Conservation (phyloP, 2,888 invertebrate species). For the Lottia gigantea region DNA sequence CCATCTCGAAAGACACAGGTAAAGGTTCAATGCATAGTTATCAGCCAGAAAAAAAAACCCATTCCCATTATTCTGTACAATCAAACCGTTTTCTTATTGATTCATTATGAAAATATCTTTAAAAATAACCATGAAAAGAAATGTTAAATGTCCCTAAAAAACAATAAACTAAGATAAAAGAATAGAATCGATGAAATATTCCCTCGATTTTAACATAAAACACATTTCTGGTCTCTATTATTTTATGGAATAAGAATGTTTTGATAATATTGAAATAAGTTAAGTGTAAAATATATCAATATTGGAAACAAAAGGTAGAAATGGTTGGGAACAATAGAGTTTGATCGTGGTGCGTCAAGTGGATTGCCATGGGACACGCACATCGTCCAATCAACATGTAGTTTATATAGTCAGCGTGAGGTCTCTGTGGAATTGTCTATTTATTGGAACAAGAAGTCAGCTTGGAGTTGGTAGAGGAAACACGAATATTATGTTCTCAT, state of each 20-base stretch:
- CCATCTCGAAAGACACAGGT: too few relatives aligned
- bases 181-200: background rate
- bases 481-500: background rate
- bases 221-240: too few relatives aligned
- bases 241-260: too few relatives aligned
- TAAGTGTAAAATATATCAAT: background rate
- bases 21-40: too few relatives aligned
- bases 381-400: background rate
- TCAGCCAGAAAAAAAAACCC: too few relatives aligned
- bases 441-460: background rate
- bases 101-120: too few relatives aligned
- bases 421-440: background rate
- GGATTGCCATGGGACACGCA: conserved; percentile 5
- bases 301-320: background rate
- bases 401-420: background rate
- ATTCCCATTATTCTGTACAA: too few relatives aligned
- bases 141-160: too few relatives aligned
- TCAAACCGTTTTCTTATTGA: too few relatives aligned
- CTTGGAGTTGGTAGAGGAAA: background rate
- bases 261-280: background rate
- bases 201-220: background rate
- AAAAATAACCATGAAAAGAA: too few relatives aligned
- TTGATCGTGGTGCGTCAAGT: conserved; percentile 4
- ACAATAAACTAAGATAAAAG: background rate
- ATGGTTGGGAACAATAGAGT: background rate